These are phyloP conservation scores for Petrolisthes cinctipes DNA, from an alignment of 2,888 invertebrate genomes.

Conservation along the genomic window DNA sequence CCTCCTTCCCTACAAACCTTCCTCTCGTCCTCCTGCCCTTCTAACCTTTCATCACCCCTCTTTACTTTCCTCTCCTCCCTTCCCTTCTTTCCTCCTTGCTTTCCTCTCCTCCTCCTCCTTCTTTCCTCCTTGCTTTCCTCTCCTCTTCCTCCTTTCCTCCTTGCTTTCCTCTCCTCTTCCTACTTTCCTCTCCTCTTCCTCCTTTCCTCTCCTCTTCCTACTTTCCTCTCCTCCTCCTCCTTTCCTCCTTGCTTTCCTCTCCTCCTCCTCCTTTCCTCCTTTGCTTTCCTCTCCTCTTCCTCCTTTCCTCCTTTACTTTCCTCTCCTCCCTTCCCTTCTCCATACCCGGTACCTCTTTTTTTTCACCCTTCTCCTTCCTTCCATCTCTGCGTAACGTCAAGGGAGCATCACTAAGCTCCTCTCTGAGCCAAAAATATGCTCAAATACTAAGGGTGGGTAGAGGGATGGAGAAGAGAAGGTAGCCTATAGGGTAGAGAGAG, in stretches of 20 bases:
- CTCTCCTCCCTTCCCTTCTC: background rate
- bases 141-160: background rate
- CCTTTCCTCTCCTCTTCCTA: background rate
- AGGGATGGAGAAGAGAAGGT: background rate
- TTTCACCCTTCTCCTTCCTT: background rate
- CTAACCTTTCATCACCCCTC: background rate
- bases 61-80: background rate
- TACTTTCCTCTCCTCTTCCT: background rate
- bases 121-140: background rate
- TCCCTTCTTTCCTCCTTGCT: background rate
- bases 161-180: background rate
- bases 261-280: too few relatives aligned
- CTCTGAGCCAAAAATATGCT: background rate
- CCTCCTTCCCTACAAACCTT: too few relatives aligned
- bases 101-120: background rate
- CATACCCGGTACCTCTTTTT: background rate
- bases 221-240: background rate
- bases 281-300: background rate
- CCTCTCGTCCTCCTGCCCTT: too few relatives aligned
- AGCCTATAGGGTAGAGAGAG: background rate
- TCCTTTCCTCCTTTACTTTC: background rate
- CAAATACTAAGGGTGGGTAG: background rate
- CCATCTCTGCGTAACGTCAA: background rate
- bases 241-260: background rate
- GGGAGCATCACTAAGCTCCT: background rate